These are phyloP conservation scores for Chloropsis hardwickii DNA, from an alignment of 2,113 vertebrate species.

Conservation along the genomic window DNA sequence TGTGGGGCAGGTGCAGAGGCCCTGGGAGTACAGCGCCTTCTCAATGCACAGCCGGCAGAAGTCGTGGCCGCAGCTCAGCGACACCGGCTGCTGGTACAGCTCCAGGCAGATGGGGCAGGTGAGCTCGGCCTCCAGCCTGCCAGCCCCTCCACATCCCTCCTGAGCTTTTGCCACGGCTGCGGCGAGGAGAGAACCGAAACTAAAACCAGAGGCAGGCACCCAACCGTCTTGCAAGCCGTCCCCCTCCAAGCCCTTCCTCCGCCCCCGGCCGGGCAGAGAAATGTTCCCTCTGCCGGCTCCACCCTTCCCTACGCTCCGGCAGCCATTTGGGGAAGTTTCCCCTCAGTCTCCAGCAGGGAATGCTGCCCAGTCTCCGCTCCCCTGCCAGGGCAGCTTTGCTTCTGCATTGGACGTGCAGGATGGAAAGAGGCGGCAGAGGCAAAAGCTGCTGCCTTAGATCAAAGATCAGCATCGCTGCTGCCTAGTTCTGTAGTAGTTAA, in stretches of 20 bases:
- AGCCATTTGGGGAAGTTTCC: fast-evolving
- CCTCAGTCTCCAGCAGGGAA: not conserved
- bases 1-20: conserved; percentile 56
- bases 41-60: conserved; percentile 64
- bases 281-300: fast-evolving
- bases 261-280: fast-evolving
- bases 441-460: not conserved
- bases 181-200: not conserved
- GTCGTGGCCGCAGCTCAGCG: conserved; percentile 59
- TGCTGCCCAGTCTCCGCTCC: not conserved
- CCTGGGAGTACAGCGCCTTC: not conserved
- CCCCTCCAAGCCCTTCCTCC: too few species aligned
- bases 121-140: conserved; percentile 22
- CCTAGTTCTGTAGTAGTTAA: not conserved
- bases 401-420: not conserved
- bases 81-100: not conserved
- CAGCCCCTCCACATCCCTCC: fast-evolving
- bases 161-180: not conserved
- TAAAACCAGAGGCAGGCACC: fast-evolving
- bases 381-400: not conserved
- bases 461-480: not conserved
- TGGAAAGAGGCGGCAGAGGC: not conserved
- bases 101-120: conserved; percentile 55
- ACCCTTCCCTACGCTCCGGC: fast-evolving
- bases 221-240: not conserved